Percentiles rank a stretch among this genome's conserved stretches.
Evolutionary conservation across 2,113 vertebrate genomes (phyloP).

Genomic region (Sapajus apella): DNA sequence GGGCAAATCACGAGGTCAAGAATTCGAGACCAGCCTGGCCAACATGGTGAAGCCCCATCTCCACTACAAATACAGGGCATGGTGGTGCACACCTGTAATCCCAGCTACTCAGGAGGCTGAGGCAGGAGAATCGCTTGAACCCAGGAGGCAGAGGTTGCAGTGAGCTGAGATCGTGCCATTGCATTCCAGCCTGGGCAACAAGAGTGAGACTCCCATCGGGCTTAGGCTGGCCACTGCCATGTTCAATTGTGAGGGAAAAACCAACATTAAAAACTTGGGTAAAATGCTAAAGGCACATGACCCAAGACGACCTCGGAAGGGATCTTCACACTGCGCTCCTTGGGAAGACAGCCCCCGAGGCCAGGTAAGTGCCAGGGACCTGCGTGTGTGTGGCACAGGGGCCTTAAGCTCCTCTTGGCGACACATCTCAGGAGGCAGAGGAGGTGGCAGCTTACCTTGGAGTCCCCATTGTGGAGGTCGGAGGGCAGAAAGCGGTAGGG

Average conservation of each 20-base stretch:
- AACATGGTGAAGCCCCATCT: too few species aligned
- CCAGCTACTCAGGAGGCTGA: too few species aligned
- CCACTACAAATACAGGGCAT: too few species aligned
- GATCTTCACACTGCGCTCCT: fast-evolving
- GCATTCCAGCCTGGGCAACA: too few species aligned
- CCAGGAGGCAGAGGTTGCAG: too few species aligned
- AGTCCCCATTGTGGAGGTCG: slow-evolving; percentile 95
- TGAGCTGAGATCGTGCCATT: too few species aligned
- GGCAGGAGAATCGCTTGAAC: too few species aligned
- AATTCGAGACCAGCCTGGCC: too few species aligned
- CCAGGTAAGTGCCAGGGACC: neutral
- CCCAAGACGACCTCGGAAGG: fast-evolving
- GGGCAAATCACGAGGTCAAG: too few species aligned
- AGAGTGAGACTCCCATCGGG: too few species aligned
- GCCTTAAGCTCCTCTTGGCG: neutral
- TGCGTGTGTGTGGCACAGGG: neutral
- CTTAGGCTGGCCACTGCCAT: neutral
- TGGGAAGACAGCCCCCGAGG: neutral
- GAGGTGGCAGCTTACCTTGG: slow-evolving; percentile 87
- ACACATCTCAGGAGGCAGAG: fast-evolving
- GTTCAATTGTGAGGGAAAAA: neutral
- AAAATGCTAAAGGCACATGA: fast-evolving
- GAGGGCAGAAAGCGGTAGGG: slow-evolving; percentile 96
- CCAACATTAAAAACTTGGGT: fast-evolving
- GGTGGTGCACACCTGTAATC: too few species aligned